Base-by-base conservation (phyloP, 2,888 invertebrate species). In the Cremastinae sp. region DNA sequence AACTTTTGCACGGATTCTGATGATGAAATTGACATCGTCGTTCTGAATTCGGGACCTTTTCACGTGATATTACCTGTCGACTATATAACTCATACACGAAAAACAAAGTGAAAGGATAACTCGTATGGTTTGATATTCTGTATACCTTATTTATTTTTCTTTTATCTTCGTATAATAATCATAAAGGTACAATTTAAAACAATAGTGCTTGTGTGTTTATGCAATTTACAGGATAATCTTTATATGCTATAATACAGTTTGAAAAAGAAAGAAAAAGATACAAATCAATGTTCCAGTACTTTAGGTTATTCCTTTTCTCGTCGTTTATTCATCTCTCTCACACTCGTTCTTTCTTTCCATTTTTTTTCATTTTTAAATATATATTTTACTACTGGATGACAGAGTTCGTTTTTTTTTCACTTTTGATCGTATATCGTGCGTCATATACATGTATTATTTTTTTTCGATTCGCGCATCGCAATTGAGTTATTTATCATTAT, bases 191-290 rank as follows among this genome's bases (percentile, higher is more conserved):
- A 88, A 85, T 88, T 87, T 84, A 85, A 88, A 89, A 89, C 87
- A 88, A 89, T 87, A 88, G 87, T 88, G 89, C 85, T 88, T 81
- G 84, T 85, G 86, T 86, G 82, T 86, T 87, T 86, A 88, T 88
- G 88, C 86, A 89, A 89, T 89, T 88, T 89, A 89, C 89, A 89
- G 87, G 86, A 88, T 89, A 88, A 82, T 88, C 85, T 89, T 88
- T 84, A 87, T 85, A 88, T 87, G 89, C 88, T 86, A 85, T 89
- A 83, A 85, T 89, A 89, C 89, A 89, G 82, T 89, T 87, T 78
- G 80, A 88, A 88, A 87, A 85, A 82, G 53, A 28, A 28, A 4
- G 12, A 89, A 89, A 76, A 76, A 76, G 64, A 88, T 86, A 88
- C 86, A 88, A 88, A 88, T 88, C 80, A 86, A 84, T 88, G 87